These are phyloP conservation scores for Panzeria rudis DNA, from an alignment of 2,888 invertebrate species.

Conservation along the genomic window DNA sequence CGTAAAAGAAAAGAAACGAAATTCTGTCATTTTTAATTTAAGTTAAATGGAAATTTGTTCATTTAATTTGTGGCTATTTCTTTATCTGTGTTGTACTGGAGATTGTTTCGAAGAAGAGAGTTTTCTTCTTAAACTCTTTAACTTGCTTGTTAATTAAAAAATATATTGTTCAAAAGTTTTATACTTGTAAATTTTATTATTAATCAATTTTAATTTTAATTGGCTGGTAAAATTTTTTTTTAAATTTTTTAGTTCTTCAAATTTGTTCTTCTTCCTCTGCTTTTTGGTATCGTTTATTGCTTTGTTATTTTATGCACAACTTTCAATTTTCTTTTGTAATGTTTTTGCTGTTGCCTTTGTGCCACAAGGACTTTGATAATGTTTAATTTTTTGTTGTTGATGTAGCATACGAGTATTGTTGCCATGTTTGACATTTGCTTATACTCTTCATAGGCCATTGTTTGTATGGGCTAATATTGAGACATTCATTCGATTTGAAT, in stretches of 20 bases:
- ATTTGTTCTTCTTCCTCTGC: not conserved
- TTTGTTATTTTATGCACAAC: not conserved
- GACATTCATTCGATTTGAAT: slow-evolving; percentile 6
- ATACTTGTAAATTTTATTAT: not conserved
- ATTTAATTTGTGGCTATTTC: not conserved
- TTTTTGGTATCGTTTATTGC: slow-evolving; percentile 9
- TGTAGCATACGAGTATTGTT: slow-evolving; percentile 20
- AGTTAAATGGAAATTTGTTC: not conserved
- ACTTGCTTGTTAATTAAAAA: too few relatives aligned
- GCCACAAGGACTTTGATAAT: not conserved
- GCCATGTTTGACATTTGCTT: slow-evolving; percentile 49
- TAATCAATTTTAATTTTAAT: slow-evolving; percentile 43
- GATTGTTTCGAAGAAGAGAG: not conserved
- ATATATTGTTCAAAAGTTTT: not conserved
- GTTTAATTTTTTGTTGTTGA: slow-evolving; percentile 28
- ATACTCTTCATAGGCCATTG: slow-evolving; percentile 53
- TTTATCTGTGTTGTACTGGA: not conserved
- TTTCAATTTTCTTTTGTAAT: slow-evolving; percentile 42
- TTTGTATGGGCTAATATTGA: slow-evolving; percentile 31
- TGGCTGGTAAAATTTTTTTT: slow-evolving; percentile 13
- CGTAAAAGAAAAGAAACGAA: slow-evolving; percentile 80
- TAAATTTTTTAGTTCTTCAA: not conserved
- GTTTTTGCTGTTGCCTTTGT: slow-evolving; percentile 25
- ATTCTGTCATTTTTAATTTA: slow-evolving; percentile 80
- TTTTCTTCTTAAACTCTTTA: too few relatives aligned